Evolutionary conservation across 2,113 vertebrate species (phyloP), one percentile per base, ranked within the genome.

Genomic region (Ceyx margarethae): DNA sequence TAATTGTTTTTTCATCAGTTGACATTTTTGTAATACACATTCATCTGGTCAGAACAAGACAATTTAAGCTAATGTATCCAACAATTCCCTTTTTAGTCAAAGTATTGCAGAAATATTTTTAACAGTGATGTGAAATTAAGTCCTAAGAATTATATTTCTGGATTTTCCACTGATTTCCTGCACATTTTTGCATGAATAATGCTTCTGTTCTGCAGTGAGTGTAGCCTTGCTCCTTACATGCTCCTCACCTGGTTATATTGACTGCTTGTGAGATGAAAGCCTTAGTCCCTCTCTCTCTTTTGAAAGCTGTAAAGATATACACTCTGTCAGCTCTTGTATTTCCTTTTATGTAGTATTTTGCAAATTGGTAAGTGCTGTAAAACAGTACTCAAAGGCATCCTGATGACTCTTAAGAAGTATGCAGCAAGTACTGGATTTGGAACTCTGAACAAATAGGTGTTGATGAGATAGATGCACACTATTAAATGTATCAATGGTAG

Each of bases 131-230:
- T n/a, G 53, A 81, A 85, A 35, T 69, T 78, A 51, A 57, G 26
- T 77, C 16, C n/a, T 19, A 74, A 68, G 54, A 80, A 45, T 53
- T 68, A 23, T 78, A 1, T 84, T 90, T 90, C 61, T 88, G 42
- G 29, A 31, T 91, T 83, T 93, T 72, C 40, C 83, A 31, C 72
- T 75, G 56, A 75, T 94, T 93, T 88, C n/a, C 26, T 91, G 48
- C 16, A 21, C 75, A 17, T 3, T 74, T 90, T 81, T 74, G n/a
- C 46, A 35, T 75, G 37, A 91, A 35, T 84, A 90, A 75, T 58
- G 11, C 29, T 75, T 58, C 18, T 35, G 33, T 85, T 74, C 15
- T 64, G 10, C 40, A 51, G 0, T 26, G 56, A 81, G 29, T 25
- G 21, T 10, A 57, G 35, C 35, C 42, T 42, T 72, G 40, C 51